phyloP scores from a whole-genome alignment of 2,888 invertebrate species.

The Clivina fossor region DNA sequence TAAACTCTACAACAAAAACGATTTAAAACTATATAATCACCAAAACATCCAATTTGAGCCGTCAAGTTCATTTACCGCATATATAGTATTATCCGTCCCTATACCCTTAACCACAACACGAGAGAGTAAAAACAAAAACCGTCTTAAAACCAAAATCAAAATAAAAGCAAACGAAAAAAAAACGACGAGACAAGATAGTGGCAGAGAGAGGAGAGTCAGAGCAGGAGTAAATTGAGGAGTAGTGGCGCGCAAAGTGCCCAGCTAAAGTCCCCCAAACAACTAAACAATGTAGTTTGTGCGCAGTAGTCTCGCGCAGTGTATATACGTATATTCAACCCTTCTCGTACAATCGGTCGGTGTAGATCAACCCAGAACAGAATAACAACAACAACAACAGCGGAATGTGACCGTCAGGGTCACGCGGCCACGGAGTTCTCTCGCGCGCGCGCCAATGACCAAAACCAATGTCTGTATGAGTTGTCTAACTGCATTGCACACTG shows the following conservation, averaged over 20 bases:
- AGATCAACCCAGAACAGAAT: too few species aligned
- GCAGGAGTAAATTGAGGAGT: not conserved
- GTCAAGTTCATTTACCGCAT: constrained; percentile 18
- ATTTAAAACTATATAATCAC: not conserved
- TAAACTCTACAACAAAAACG: not conserved
- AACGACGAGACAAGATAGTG: too few species aligned
- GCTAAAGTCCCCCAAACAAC: too few species aligned
- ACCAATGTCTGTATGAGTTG: not conserved
- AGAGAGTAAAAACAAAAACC: not conserved
- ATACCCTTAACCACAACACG: too few species aligned
- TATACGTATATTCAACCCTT: too few species aligned
- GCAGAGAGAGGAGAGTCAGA: not conserved
- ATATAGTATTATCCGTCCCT: too few species aligned
- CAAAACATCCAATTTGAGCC: constrained; percentile 1
- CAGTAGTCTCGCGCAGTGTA: constrained; percentile 17
- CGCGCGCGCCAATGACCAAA: constrained; percentile 47
- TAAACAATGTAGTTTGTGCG: constrained; percentile 9
- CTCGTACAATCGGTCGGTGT: too few species aligned
- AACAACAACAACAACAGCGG: constrained; percentile 32
- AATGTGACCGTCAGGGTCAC: constrained; percentile 48
- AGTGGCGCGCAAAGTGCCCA: constrained; percentile 5
- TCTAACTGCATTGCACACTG: not conserved
- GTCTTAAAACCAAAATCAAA: not conserved
- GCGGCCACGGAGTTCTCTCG: too few species aligned
- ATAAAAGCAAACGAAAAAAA: too few species aligned